Percentiles rank a stretch among this genome's conserved stretches.
Conservation (phyloP, 2,113 vertebrate species). For the Hippocampus abdominalis region DNA sequence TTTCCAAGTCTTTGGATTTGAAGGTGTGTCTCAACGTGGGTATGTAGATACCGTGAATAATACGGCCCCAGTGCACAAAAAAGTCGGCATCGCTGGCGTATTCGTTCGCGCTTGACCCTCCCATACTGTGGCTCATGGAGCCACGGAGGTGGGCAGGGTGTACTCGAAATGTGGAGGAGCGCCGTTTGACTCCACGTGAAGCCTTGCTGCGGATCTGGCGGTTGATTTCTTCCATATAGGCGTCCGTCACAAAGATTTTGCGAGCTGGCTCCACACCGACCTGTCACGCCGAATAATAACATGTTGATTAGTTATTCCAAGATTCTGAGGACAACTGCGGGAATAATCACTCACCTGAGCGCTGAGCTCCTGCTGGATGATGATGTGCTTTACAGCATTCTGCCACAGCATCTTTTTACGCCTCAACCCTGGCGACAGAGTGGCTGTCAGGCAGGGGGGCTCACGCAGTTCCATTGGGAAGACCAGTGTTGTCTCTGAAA, state of each 20-base stretch:
- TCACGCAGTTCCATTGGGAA: constrained; percentile 43
- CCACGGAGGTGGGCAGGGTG: constrained; percentile 37
- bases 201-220: constrained; percentile 68
- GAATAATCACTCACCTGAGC: constrained; percentile 48
- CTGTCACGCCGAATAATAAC: constrained; percentile 21
- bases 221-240: constrained; percentile 74
- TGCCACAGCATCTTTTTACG: constrained; percentile 73
- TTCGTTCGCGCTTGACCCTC: background rate
- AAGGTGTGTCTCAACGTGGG: constrained; percentile 73
- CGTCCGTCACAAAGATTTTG: constrained; percentile 69
- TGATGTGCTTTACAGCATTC: constrained; percentile 72
- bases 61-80: constrained; percentile 65
- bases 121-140: constrained; percentile 34
- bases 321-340: background rate
- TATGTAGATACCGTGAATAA: constrained; percentile 59
- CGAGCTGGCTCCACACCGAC: constrained; percentile 65
- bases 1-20: constrained; percentile 70
- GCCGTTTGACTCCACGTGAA: constrained; percentile 59
- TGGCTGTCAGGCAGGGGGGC: constrained; percentile 28
- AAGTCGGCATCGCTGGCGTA: constrained; percentile 69
- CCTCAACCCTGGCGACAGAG: constrained; percentile 60
- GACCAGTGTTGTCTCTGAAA: constrained; percentile 44
- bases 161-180: constrained; percentile 54
- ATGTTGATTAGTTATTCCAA: background rate
- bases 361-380: constrained; percentile 62